Evolutionary conservation across 2,888 invertebrate genomes (phyloP), one percentile per base, ranked within the genome.

Genomic region (Eilema griseolum): DNA sequence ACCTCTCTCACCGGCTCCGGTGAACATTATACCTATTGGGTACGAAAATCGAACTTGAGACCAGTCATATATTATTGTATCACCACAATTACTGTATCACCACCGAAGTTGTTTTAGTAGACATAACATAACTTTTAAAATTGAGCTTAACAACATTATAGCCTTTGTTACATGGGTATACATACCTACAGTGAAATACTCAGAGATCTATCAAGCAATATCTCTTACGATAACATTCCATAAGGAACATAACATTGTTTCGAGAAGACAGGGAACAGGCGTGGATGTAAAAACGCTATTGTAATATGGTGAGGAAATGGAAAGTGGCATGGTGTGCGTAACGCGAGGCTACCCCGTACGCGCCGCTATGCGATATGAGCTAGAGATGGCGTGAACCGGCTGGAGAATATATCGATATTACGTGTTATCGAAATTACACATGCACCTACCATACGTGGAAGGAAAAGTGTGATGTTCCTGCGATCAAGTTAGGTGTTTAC

Each of bases 261-360:
- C 83, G 62, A 69, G 56, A 59, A 68, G 61, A 41, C 57, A 26
- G 52, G 69, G 80, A 86, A 83, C 82, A 83, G 75, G 71, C 82
- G 80, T 81, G 80, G 83, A 83, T 87, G 85, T 86, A 90, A 88
- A 88, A 89, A 90, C 73, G 83, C 86, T 85, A 88, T 90, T 89
- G 88, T 88, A 85, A 90, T 90, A 82, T 83, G 79, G 88, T 83
- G 88, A 91, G 92, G 92, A 94, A 94, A 93, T 88, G 90, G 93
- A 92, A 92, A 94, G 92, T 92, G 86, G 88, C 81, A 88, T 89
- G 78, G 84, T 85, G 88, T 87, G 93, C 92, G 93, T 94, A 93
- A 94, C 91, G 90, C 92, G 86, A 92, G 92, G 89, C 89, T 88
- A 90, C 86, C 83, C 86, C 85, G 90, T 91, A 90, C 91, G 91